Percentiles rank a stretch among this genome's conserved stretches.
Evolutionary conservation across 2,113 vertebrate species (phyloP).

Genomic region (Ptilorrhoa leucosticta): DNA sequence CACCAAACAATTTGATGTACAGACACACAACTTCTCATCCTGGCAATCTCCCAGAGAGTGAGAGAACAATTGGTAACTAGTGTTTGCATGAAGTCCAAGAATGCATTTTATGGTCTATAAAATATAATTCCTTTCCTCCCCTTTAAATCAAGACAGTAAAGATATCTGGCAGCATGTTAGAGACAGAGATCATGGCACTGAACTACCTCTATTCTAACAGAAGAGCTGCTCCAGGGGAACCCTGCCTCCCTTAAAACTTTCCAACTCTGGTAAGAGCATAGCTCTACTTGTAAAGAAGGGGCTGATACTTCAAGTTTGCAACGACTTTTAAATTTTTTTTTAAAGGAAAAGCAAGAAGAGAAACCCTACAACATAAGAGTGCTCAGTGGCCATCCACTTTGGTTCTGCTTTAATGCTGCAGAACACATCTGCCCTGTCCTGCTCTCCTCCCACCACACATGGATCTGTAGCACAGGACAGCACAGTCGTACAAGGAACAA

Average conservation of each 20-base stretch:
- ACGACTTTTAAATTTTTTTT: neutral
- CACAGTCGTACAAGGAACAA: accelerated
- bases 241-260: slow-evolving; percentile 36
- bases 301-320: neutral
- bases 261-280: neutral
- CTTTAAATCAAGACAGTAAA: slow-evolving; percentile 43
- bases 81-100: slow-evolving; percentile 49
- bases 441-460: neutral
- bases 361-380: neutral
- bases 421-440: neutral
- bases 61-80: slow-evolving; percentile 49
- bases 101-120: slow-evolving; percentile 61
- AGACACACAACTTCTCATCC: slow-evolving; percentile 11
- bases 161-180: slow-evolving; percentile 25
- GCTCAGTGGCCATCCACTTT: neutral
- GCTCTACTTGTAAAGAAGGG: neutral
- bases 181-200: neutral
- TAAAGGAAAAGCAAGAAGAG: neutral
- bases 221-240: slow-evolving; percentile 12
- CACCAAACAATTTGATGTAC: neutral
- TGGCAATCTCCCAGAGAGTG: slow-evolving; percentile 6
- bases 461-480: neutral
- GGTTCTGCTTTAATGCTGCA: neutral
- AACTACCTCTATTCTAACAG: neutral
- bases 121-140: slow-evolving; percentile 45